These are phyloP conservation scores for Paramormyrops kingsleyae DNA, from an alignment of 2,113 vertebrate species.

Conservation along the genomic window DNA sequence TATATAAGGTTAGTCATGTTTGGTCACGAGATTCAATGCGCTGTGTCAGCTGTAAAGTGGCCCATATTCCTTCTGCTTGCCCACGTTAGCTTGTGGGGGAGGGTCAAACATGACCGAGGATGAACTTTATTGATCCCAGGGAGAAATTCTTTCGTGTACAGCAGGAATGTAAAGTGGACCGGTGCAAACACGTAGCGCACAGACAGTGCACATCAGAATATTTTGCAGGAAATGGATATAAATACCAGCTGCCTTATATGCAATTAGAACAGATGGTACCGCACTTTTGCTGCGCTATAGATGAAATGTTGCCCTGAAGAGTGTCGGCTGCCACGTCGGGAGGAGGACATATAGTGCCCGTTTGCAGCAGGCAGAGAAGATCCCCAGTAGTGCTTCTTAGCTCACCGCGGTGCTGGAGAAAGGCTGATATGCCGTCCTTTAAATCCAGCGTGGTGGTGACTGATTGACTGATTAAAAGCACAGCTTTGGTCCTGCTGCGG, in stretches of 20 bases:
- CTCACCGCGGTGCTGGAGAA: background rate
- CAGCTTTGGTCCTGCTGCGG: no score
- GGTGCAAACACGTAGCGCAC: background rate
- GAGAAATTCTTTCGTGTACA: background rate
- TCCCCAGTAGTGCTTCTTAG: background rate
- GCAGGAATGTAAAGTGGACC: background rate
- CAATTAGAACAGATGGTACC: background rate
- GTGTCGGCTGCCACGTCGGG: background rate
- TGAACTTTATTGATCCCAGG: background rate
- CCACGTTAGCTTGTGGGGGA: background rate
- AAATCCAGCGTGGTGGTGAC: background rate
- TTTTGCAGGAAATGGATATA: background rate
- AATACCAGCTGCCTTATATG: background rate
- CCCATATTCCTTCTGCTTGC: background rate
- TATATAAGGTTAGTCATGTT: background rate
- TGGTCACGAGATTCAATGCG: background rate
- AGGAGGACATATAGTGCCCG: background rate
- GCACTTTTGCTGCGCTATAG: background rate
- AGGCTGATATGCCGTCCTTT: background rate
- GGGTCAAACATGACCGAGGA: background rate
- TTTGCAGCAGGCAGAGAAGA: background rate
- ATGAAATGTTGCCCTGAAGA: background rate
- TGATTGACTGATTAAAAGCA: background rate
- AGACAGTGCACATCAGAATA: background rate
- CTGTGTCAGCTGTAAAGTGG: background rate